These are phyloP conservation scores for Poicephalus gulielmi DNA, from an alignment of 2,113 vertebrate species.

Conservation along the genomic window DNA sequence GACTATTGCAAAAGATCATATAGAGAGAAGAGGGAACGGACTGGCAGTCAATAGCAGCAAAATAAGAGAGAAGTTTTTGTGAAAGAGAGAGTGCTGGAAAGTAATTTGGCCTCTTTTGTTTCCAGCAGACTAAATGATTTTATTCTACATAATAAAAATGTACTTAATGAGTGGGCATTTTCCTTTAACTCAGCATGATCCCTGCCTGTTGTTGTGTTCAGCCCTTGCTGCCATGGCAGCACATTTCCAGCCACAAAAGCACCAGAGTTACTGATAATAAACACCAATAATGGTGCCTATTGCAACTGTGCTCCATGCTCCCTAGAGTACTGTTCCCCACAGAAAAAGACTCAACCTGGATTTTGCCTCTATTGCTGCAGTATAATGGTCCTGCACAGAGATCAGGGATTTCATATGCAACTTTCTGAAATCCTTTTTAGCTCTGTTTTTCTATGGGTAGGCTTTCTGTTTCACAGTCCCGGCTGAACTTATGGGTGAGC, in stretches of 20 bases:
- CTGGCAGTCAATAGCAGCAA: neutral
- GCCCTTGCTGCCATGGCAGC: neutral
- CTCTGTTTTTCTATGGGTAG: neutral
- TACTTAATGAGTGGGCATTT: neutral
- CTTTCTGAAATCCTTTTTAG: neutral
- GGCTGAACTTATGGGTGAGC: neutral
- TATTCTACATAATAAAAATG: neutral
- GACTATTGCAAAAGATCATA: neutral
- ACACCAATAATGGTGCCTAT: rapidly evolving
- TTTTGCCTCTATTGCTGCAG: neutral
- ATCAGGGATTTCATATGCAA: neutral
- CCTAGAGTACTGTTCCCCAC: neutral
- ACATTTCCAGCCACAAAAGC: neutral
- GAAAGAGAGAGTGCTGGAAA: neutral
- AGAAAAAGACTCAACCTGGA: neutral
- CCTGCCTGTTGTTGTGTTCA: neutral
- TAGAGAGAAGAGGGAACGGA: neutral
- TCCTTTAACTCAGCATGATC: neutral
- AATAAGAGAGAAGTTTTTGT: neutral
- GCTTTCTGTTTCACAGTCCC: neutral
- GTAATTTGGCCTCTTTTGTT: neutral
- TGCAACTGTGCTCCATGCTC: rapidly evolving
- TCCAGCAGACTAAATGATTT: neutral
- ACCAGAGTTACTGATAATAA: neutral
- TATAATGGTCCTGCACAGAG: neutral